These are phyloP conservation scores for Rhodeus uyekii DNA, from an alignment of 2,797 vertebrate genomes.

Conservation along the genomic window DNA sequence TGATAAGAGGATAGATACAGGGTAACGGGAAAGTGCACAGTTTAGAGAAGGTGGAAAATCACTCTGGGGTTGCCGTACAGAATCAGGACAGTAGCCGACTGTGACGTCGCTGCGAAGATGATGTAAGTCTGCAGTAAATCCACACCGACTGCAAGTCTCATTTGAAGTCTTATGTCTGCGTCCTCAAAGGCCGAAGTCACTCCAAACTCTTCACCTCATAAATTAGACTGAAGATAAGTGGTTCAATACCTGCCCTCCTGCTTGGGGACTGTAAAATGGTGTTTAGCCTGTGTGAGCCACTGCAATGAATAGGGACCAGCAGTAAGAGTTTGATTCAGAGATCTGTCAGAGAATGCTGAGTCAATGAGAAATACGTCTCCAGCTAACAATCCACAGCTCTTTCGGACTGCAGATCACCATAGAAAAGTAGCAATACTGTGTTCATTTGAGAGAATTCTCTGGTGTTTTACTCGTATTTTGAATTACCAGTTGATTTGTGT, in stretches of 20 bases:
- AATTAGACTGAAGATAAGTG: slow-evolving; percentile 1
- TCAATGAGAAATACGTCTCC: background rate
- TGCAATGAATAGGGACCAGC: background rate
- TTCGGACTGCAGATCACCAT: too few species aligned
- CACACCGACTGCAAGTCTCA: background rate
- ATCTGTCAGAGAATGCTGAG: background rate
- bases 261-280: background rate
- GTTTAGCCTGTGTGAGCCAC: background rate
- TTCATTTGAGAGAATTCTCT: too few species aligned
- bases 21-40: background rate
- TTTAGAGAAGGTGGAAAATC: background rate
- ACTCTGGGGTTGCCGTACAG: background rate
- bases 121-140: slow-evolving; percentile 4
- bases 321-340: background rate
- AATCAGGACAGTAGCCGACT: background rate
- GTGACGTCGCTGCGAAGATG: background rate
- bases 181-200: background rate
- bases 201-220: slow-evolving; percentile 1
- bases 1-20: background rate
- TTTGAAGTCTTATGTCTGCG: background rate
- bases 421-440: too few species aligned
- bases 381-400: too few species aligned
- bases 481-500: too few species aligned
- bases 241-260: background rate
- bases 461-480: too few species aligned